Evolutionary conservation across 1,140 invertebrate species (phyloP).

Genomic region (Hestina assimilis): DNA sequence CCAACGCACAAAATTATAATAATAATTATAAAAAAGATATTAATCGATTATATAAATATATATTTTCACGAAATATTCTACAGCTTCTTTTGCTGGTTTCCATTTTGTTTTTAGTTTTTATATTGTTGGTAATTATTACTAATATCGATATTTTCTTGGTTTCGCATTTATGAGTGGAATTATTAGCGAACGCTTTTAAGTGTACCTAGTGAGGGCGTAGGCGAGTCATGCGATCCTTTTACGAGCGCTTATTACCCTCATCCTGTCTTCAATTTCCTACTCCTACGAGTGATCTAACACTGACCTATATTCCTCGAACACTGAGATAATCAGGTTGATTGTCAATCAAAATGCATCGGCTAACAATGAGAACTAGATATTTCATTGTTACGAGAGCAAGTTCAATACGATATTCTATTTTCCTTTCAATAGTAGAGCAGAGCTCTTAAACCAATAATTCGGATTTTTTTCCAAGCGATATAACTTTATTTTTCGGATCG

Average conservation of each 20-base stretch:
- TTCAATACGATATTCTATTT: constrained; percentile 35
- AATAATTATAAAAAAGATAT: too few relatives aligned
- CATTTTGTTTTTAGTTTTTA: too few relatives aligned
- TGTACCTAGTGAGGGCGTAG: constrained; percentile 24
- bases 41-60: too few relatives aligned
- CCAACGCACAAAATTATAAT: too few relatives aligned
- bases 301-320: constrained; percentile 61
- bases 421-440: constrained; percentile 32
- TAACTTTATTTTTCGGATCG: constrained; percentile 69
- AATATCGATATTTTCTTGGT: too few relatives aligned
- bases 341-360: constrained; percentile 46
- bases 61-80: too few relatives aligned
- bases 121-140: too few relatives aligned
- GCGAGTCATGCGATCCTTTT: constrained; percentile 35
- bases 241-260: constrained; percentile 49
- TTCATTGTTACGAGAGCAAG: constrained; percentile 25
- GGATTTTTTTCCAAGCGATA: constrained; percentile 66
- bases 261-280: constrained; percentile 55
- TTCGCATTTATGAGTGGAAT: constrained; percentile 1
- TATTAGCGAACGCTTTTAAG: constrained; percentile 15
- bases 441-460: constrained; percentile 63
- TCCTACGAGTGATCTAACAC: constrained; percentile 52
- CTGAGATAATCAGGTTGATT: constrained; percentile 56
- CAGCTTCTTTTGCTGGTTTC: too few relatives aligned
- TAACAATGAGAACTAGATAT: constrained; percentile 34